Evolutionary conservation across 2,113 vertebrate genomes (phyloP), one percentile per base, ranked within the genome.

Genomic region (Prietella phreatophila): DNA sequence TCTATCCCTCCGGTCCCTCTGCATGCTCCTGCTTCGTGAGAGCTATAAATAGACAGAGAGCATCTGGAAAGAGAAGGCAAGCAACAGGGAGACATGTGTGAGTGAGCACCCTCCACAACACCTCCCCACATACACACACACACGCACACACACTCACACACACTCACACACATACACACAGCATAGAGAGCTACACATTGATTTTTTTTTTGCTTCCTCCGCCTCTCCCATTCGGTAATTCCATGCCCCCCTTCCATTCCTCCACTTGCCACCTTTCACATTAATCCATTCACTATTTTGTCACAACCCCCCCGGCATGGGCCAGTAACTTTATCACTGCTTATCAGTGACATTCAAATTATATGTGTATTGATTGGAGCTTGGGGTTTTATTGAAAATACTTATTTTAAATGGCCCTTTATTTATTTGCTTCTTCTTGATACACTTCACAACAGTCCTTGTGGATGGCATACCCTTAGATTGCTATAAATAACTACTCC

Each of bases 31-130:
- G 89, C 91, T 93, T 89, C 86, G 90, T 90, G 73, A 69, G 90
- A 90, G 91, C 95, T 96, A 95, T 92, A 95, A 96, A 95, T 96
- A 96, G 95, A 95, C 91, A 91, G 92, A 91, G 93, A 93, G 94
- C 93, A 95, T 93, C 95, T 95, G 95, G 94, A 95, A 94, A 91
- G 89, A 87, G 85, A 88, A 94, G 91, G 93, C 92, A 93, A 94
- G 93, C 91, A 88, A 93, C 91, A 84, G 83, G 84, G 89, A 91
- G 85, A 90, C 73, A 80, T 82, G 76, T 80, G 88, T 79, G 83
- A 63, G 20, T 81, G 90, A 82, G 55, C 55, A 82, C 30, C 79
- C 4, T 0, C 78, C 50, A 30, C 76, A 19, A 79, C 0, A 4
- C 76, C 76, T 5, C 19, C 1, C 42, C 78, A 92, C 91, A 92